Conservation (phyloP, 2,888 invertebrate species). For the Drosophila meridiana region DNA sequence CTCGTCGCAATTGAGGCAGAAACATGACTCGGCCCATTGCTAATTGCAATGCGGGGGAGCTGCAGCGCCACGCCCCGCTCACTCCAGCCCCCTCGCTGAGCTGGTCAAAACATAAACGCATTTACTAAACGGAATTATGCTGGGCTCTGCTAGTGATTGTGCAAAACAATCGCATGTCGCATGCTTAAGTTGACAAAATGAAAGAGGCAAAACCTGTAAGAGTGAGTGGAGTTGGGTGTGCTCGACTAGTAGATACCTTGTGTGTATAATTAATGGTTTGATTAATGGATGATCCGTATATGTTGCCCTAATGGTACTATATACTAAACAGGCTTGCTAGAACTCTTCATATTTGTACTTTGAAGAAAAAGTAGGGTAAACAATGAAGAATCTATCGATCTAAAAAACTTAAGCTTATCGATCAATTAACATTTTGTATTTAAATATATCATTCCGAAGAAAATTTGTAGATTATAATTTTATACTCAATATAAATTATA, state of each 20-base stretch:
- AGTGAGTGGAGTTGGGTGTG: background rate
- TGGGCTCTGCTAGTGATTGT: slow-evolving; percentile 31
- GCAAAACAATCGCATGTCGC: slow-evolving; percentile 58
- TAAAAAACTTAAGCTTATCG: background rate
- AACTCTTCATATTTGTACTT: background rate
- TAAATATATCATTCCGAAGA: too few species aligned
- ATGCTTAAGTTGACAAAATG: slow-evolving; percentile 42
- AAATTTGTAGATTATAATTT: too few species aligned
- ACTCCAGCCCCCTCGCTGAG: background rate
- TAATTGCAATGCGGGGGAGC: slow-evolving; percentile 57
- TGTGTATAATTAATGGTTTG: too few species aligned
- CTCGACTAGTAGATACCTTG: background rate
- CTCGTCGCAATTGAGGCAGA: slow-evolving; percentile 65
- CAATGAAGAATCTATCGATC: background rate
- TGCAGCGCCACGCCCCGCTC: background rate
- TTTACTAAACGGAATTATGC: slow-evolving; percentile 35
- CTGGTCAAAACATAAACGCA: slow-evolving; percentile 25
- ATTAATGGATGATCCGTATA: too few species aligned
- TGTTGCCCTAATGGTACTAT: too few species aligned
- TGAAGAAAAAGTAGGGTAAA: background rate
- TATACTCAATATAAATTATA: too few species aligned
- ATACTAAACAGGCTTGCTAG: too few species aligned
- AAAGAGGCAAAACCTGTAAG: background rate
- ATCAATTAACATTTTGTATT: too few species aligned
- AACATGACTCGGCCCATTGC: slow-evolving; percentile 56